Evolutionary conservation across 2,113 vertebrate genomes (phyloP).

Genomic region (Asarcornis scutulata): DNA sequence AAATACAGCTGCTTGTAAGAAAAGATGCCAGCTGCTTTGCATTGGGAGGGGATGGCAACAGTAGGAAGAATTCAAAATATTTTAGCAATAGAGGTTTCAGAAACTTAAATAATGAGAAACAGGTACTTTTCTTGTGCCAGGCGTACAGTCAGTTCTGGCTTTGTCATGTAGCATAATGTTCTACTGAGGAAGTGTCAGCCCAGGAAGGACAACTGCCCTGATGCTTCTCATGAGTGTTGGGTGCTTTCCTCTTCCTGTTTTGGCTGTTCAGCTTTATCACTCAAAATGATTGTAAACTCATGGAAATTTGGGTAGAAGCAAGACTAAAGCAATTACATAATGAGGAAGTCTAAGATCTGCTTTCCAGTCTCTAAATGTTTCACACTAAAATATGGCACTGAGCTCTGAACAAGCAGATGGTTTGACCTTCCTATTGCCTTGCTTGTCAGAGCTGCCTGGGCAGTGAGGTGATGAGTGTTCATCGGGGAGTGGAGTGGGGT

Average conservation of each 20-base stretch:
- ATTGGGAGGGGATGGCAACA: not conserved
- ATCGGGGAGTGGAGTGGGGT: not conserved
- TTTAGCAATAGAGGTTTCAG: not conserved
- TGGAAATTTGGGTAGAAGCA: rapidly evolving
- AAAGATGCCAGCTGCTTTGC: slow-evolving; percentile 13
- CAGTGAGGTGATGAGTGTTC: not conserved
- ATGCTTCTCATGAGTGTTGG: not conserved
- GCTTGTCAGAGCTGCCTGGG: not conserved
- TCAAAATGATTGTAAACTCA: not conserved
- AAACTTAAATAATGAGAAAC: not conserved
- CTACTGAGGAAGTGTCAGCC: rapidly evolving
- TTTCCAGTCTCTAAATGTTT: not conserved
- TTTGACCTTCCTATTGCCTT: not conserved
- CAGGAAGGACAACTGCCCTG: not conserved
- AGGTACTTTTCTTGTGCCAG: not conserved
- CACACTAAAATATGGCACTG: not conserved
- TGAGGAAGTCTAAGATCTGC: not conserved
- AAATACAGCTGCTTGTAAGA: not conserved
- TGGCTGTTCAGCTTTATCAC: not conserved
- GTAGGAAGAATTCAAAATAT: not conserved
- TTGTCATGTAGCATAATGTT: not conserved
- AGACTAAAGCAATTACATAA: not conserved
- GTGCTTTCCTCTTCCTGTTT: not conserved
- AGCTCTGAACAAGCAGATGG: slow-evolving; percentile 6
- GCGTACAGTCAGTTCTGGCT: not conserved